A percentile compares a stretch with the other conserved stretches of the same genome.
Evolutionary conservation across 2,113 vertebrate species (phyloP).

Genomic region (Daboia siamensis): DNA sequence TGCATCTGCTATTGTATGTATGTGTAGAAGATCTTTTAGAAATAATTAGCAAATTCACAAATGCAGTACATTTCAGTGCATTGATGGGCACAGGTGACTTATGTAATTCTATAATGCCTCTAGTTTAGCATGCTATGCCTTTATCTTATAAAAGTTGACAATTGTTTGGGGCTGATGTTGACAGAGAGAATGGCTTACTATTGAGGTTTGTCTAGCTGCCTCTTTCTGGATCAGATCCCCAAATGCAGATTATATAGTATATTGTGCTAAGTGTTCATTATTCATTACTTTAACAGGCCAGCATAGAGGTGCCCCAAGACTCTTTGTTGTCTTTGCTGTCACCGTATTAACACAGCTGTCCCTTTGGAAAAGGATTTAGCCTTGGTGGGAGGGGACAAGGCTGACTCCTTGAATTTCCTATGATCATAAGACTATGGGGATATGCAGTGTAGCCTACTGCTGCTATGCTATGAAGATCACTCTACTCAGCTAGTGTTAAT

Average conservation of each 20-base stretch:
- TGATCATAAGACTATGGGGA: neutral
- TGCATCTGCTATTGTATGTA: neutral
- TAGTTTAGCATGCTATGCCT: neutral
- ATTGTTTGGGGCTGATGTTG: neutral
- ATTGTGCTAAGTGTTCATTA: constrained; percentile 24
- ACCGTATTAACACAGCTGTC: neutral
- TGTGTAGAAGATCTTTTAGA: neutral
- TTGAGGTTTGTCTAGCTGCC: neutral
- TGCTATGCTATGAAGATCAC: neutral
- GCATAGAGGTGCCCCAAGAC: neutral
- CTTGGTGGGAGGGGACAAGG: constrained; percentile 18
- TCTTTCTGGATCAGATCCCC: constrained; percentile 22
- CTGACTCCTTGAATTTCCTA: constrained; percentile 20
- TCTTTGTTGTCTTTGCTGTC: neutral
- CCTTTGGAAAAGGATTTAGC: constrained; percentile 8
- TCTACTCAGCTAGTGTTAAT: constrained; percentile 5
- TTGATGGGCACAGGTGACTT: neutral
- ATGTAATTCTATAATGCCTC: neutral
- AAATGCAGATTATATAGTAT: constrained; percentile 28
- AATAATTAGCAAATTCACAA: neutral
- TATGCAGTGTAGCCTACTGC: neutral
- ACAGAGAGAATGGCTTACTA: neutral
- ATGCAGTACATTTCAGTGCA: neutral
- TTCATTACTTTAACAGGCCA: constrained; percentile 27
- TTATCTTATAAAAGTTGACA: neutral